Percentiles rank a stretch among this genome's conserved stretches.
These are phyloP conservation scores for Lepidotrigona ventralis DNA, from an alignment of 1,140 invertebrate species.

Conservation along the genomic window DNA sequence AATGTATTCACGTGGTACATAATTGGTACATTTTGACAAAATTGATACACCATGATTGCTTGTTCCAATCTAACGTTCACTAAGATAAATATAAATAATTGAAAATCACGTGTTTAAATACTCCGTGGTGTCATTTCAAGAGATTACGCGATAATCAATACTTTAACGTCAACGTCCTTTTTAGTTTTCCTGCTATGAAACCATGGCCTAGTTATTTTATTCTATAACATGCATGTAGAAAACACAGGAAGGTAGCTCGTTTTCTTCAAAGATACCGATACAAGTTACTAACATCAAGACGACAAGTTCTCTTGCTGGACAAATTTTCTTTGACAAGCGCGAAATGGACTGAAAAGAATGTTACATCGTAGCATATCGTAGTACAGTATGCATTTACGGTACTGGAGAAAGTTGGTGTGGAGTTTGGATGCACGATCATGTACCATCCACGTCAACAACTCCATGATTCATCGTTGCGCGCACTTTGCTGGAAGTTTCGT, in stretches of 20 bases:
- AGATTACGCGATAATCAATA: constrained; percentile 44
- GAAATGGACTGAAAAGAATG: not conserved
- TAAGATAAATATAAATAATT: constrained; percentile 24
- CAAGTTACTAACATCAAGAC: too few species aligned
- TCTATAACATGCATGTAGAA: too few species aligned
- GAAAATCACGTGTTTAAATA: constrained; percentile 1
- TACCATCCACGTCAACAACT: not conserved
- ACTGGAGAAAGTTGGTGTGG: too few species aligned
- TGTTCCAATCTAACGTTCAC: not conserved
- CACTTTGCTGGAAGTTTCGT: constrained; percentile 14
- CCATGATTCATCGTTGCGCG: too few species aligned
- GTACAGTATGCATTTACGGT: too few species aligned
- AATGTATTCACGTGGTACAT: not conserved
- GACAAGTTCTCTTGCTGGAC: not conserved
- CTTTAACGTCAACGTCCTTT: not conserved
- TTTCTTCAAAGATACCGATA: too few species aligned
- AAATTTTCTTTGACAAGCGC: too few species aligned
- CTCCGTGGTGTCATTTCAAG: constrained; percentile 27
- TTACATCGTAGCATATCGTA: not conserved
- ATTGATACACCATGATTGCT: not conserved
- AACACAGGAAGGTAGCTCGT: too few species aligned
- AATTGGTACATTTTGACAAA: not conserved
- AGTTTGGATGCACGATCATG: too few species aligned
- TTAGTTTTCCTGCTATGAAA: not conserved
- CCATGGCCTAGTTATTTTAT: too few species aligned